Evolutionary conservation across 2,113 vertebrate genomes (phyloP).

Genomic region (Heloderma charlesbogerti): DNA sequence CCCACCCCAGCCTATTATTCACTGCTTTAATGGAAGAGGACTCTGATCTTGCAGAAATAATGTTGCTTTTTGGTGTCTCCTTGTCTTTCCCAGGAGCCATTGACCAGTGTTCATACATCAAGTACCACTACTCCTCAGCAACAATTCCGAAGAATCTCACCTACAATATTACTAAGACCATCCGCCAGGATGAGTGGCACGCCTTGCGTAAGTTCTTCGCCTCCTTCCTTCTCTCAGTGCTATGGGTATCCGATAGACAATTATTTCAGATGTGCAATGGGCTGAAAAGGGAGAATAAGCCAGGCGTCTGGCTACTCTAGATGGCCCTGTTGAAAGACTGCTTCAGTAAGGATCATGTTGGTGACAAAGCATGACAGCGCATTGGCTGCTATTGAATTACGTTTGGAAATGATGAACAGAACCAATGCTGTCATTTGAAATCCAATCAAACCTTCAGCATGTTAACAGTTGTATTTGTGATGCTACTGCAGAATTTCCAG

Average conservation of each 20-base stretch:
- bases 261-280: neutral
- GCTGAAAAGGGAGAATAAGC: constrained; percentile 28
- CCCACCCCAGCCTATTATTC: neutral
- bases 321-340: constrained; percentile 49
- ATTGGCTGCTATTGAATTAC: constrained; percentile 56
- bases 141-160: constrained; percentile 97
- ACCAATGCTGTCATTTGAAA: constrained; percentile 58
- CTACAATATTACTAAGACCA: constrained; percentile 98
- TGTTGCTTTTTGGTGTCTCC: constrained; percentile 20
- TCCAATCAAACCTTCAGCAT: constrained; percentile 33
- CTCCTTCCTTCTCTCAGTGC: neutral
- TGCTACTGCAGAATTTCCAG: constrained; percentile 31
- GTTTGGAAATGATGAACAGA: constrained; percentile 54
- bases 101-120: constrained; percentile 92
- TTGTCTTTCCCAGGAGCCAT: constrained; percentile 79
- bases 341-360: constrained; percentile 34
- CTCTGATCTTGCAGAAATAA: neutral
- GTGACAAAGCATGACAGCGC: constrained; percentile 42
- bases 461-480: constrained; percentile 28
- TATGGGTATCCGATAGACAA: rapidly evolving
- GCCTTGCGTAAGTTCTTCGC: constrained; percentile 91
- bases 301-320: constrained; percentile 37
- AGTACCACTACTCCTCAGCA: constrained; percentile 98
- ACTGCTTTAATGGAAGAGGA: neutral
- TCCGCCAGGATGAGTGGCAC: constrained; percentile 98